Conservation (phyloP, 2,113 vertebrate species). For the Daubentonia madagascariensis region DNA sequence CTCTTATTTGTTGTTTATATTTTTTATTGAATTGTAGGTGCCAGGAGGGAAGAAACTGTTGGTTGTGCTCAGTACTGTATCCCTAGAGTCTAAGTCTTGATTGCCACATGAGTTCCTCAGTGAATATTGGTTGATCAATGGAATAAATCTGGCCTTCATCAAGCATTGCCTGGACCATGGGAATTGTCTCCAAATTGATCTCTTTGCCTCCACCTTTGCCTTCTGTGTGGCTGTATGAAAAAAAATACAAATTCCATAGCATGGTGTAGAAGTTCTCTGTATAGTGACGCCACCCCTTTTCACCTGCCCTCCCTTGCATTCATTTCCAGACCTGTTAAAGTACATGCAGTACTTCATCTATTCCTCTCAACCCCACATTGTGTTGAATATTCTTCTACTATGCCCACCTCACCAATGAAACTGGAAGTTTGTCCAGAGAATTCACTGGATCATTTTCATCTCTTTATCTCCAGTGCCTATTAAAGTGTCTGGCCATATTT, state of each 20-base stretch:
- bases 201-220: neutral
- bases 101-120: neutral
- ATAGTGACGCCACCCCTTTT: fast-evolving
- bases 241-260: neutral
- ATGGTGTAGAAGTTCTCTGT: neutral
- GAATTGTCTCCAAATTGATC: neutral
- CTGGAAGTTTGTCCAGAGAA: neutral
- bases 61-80: neutral
- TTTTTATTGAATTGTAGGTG: neutral
- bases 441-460: neutral
- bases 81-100: neutral
- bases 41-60: neutral
- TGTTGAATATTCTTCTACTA: neutral
- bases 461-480: neutral
- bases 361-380: neutral
- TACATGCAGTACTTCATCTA: neutral
- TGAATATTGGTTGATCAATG: neutral
- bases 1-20: neutral
- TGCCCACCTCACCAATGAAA: neutral
- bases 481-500: neutral
- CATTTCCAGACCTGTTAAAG: neutral
- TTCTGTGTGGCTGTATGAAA: neutral
- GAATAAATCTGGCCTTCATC: neutral
- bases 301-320: neutral
- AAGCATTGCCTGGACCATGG: neutral